Conservation (phyloP, 2,888 invertebrate species). For the Crioceris asparagi region DNA sequence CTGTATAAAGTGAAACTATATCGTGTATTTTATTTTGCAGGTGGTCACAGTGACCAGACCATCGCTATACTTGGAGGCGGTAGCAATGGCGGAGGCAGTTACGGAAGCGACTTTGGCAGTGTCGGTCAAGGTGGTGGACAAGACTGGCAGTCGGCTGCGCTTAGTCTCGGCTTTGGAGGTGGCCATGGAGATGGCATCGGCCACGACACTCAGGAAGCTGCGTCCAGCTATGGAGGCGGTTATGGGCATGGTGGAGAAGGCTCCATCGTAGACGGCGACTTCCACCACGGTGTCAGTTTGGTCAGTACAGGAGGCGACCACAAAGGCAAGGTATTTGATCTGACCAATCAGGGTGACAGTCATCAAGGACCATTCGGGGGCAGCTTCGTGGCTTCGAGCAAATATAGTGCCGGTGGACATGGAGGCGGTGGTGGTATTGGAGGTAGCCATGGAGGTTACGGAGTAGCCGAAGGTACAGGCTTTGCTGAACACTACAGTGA, state of each 20-base stretch:
- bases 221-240: constrained; percentile 7
- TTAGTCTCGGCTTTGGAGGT: constrained; percentile 9
- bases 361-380: constrained; percentile 24
- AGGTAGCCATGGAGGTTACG: constrained; percentile 14
- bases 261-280: constrained; percentile 21
- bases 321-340: constrained; percentile 22
- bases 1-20: no score
- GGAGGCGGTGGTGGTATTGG: constrained; percentile 16
- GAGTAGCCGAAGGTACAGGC: constrained; percentile 19
- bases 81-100: not conserved
- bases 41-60: no score
- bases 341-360: constrained; percentile 21
- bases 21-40: no score
- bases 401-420: constrained; percentile 22
- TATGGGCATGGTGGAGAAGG: constrained; percentile 15
- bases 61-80: no score
- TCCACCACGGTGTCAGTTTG: constrained; percentile 25
- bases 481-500: constrained; percentile 24
- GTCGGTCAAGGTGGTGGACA: no score
- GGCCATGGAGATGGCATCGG: constrained; percentile 10
- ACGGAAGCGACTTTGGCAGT: no score
- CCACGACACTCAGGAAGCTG: no score
- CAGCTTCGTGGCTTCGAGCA: constrained; percentile 25
- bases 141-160: no score
- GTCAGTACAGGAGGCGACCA: constrained; percentile 19